Evolutionary conservation across 1,140 invertebrate genomes (phyloP).

Genomic region (Trachelipus rathkii): DNA sequence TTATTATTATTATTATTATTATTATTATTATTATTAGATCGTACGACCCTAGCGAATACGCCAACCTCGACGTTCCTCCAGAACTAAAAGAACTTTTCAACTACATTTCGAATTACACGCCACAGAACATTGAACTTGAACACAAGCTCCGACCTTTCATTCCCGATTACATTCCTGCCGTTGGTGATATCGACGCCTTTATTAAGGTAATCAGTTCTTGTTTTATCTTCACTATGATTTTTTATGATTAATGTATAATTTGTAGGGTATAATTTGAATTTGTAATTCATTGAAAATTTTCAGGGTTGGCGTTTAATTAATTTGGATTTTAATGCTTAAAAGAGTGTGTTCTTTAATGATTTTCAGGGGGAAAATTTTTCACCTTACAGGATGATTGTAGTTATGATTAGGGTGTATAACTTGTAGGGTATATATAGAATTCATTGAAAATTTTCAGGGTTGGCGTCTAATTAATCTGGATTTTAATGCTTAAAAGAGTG

Average conservation of each 20-base stretch:
- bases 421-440: not conserved
- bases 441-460: not conserved
- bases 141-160: slow-evolving; percentile 90
- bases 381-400: not conserved
- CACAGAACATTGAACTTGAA: slow-evolving; percentile 83
- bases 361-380: too few species aligned
- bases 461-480: too few species aligned
- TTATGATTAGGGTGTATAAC: not conserved
- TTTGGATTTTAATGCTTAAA: too few species aligned
- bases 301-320: too few species aligned
- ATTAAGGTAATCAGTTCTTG: slow-evolving; percentile 63
- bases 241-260: slow-evolving; percentile 5
- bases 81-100: slow-evolving; percentile 91
- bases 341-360: not conserved
- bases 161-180: slow-evolving; percentile 93
- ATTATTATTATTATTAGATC: slow-evolving; percentile 53
- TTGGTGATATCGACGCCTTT: slow-evolving; percentile 97
- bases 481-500: too few species aligned
- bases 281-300: not conserved
- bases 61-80: slow-evolving; percentile 70
- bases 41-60: slow-evolving; percentile 80
- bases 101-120: slow-evolving; percentile 88
- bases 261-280: not conserved
- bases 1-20: too few species aligned
- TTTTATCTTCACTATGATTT: not conserved